Evolutionary conservation across 2,113 vertebrate genomes (phyloP).

Genomic region (Lepus europaeus): DNA sequence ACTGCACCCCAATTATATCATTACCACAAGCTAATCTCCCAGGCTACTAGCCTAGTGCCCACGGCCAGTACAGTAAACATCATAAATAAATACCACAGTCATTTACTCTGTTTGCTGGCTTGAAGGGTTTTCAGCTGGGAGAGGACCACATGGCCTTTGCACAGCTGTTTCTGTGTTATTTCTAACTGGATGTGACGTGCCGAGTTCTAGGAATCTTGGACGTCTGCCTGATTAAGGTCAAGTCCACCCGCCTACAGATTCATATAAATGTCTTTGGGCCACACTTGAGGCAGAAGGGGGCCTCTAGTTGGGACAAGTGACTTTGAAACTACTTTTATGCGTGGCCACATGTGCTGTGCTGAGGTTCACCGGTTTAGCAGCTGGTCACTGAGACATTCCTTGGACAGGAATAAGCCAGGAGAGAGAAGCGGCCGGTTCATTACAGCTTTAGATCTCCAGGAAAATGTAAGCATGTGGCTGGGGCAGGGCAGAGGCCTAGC

Average conservation of each 20-base stretch:
- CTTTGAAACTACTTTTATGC: neutral
- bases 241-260: neutral
- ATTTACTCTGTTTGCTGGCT: neutral
- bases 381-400: neutral
- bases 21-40: neutral
- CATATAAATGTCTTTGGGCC: neutral
- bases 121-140: conserved; percentile 32
- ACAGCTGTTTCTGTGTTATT: neutral
- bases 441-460: neutral
- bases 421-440: neutral
- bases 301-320: neutral
- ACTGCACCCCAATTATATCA: neutral
- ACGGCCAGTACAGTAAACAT: neutral
- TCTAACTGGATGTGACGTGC: neutral
- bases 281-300: neutral
- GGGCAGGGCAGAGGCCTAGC: conserved; percentile 12
- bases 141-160: neutral
- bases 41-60: neutral
- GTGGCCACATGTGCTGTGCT: neutral
- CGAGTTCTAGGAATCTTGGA: conserved; percentile 18
- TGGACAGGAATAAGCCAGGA: neutral
- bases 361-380: neutral
- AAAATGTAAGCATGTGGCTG: conserved; percentile 5
- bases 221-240: neutral
- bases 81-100: neutral